Evolutionary conservation across 2,888 invertebrate genomes (phyloP).

Genomic region (Drosophila recens): DNA sequence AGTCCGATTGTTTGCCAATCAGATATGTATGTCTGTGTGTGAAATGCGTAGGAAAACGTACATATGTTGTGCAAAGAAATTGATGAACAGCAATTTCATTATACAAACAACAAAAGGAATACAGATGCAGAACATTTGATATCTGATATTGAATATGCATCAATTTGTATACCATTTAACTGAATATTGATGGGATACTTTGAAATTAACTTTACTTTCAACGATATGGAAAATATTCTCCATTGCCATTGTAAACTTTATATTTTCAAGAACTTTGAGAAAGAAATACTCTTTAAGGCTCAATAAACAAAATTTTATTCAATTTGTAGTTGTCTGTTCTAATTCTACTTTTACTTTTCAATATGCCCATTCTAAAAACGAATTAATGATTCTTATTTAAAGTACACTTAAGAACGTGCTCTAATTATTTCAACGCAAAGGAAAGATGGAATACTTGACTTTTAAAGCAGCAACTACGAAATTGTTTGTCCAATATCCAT

Average conservation of each 20-base stretch:
- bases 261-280: not conserved
- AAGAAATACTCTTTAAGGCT: not conserved
- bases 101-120: slow-evolving; percentile 8
- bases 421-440: not conserved
- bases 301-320: not conserved
- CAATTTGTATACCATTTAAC: not conserved
- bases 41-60: slow-evolving; percentile 4
- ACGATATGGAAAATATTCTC: too few relatives aligned
- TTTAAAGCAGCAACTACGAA: not conserved
- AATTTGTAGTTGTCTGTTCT: not conserved
- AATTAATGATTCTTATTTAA: not conserved
- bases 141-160: not conserved
- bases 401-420: not conserved
- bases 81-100: slow-evolving; percentile 19
- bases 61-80: not conserved
- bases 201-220: not conserved
- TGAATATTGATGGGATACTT: not conserved
- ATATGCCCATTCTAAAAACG: not conserved
- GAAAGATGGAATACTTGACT: not conserved
- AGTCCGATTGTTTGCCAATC: slow-evolving; percentile 18
- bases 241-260: not conserved
- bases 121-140: not conserved
- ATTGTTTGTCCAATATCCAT: not conserved
- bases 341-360: not conserved
- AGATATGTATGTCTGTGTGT: not conserved